phyloP scores from a whole-genome alignment of 2,888 invertebrate species.

The Spatulosminthurus flaviceps region DNA sequence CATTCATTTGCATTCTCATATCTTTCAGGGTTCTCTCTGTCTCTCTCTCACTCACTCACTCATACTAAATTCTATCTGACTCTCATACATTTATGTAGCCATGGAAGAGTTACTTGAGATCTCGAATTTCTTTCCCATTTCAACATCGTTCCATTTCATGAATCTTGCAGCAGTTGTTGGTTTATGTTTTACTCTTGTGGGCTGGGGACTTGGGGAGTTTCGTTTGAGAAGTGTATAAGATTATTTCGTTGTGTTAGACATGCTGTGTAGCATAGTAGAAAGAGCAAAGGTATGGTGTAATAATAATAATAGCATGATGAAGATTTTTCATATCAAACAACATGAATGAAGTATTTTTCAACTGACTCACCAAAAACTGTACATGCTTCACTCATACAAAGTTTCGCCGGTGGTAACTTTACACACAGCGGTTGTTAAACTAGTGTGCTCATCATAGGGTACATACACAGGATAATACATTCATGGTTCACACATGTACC shows the following conservation, averaged over 20 bases:
- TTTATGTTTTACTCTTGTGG: background rate
- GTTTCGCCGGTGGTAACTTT: too few relatives aligned
- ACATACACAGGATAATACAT: too few relatives aligned
- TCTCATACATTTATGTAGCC: conserved; percentile 7
- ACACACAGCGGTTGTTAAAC: too few relatives aligned
- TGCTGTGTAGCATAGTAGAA: too few relatives aligned
- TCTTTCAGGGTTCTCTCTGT: conserved; percentile 24
- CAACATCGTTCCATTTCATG: conserved; percentile 28
- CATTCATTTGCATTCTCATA: conserved; percentile 30
- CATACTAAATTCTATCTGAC: background rate
- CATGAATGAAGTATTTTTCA: conserved; percentile 27
- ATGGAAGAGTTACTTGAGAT: conserved; percentile 15
- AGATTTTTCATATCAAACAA: conserved; percentile 13
- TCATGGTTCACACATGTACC: too few relatives aligned
- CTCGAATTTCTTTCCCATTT: conserved; percentile 27
- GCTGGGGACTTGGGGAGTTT: conserved; percentile 20
- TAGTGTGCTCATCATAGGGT: too few relatives aligned
- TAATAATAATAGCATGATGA: background rate
- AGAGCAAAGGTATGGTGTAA: conserved; percentile 13
- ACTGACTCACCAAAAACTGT: background rate
- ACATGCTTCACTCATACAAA: background rate
- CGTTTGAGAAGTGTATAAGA: background rate
- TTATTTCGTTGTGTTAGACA: background rate
- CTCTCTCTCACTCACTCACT: conserved; percentile 22
- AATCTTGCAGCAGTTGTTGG: conserved; percentile 24